These are phyloP conservation scores for Siphlonurus alternatus DNA, from an alignment of 2,888 invertebrate genomes.

Conservation along the genomic window DNA sequence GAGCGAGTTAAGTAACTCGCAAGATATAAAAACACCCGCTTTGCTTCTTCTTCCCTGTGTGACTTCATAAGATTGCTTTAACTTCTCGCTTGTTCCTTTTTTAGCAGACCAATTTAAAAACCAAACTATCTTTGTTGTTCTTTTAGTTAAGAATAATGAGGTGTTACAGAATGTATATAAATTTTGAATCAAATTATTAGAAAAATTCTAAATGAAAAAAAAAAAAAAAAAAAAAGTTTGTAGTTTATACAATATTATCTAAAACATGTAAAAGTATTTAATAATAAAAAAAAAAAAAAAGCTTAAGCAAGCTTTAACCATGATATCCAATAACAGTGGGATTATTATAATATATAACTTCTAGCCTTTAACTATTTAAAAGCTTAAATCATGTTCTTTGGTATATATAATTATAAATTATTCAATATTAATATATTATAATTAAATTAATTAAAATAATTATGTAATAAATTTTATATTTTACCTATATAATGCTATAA, in stretches of 20 bases:
- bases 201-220: not conserved
- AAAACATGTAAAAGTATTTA: no score
- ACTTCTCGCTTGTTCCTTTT: not conserved
- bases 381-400: no score
- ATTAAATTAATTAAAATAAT: not conserved
- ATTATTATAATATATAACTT: no score
- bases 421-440: no score
- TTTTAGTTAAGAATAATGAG: not conserved
- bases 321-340: no score
- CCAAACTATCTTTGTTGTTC: not conserved
- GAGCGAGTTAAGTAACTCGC: constrained; percentile 3
- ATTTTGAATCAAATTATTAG: not conserved
- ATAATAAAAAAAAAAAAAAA: no score
- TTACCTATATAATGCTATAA: not conserved
- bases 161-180: not conserved
- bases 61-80: not conserved
- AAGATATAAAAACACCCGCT: constrained; percentile 1
- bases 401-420: no score
- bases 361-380: no score
- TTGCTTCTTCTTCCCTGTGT: not conserved
- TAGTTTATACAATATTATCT: not conserved
- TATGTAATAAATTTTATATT: not conserved
- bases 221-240: not conserved
- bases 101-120: constrained; percentile 1
- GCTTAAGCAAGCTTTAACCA: no score